Evolutionary conservation across 53 echinoderm and acorn worm species (phyloP).

Genomic region (Temnopleurus reevesii): DNA sequence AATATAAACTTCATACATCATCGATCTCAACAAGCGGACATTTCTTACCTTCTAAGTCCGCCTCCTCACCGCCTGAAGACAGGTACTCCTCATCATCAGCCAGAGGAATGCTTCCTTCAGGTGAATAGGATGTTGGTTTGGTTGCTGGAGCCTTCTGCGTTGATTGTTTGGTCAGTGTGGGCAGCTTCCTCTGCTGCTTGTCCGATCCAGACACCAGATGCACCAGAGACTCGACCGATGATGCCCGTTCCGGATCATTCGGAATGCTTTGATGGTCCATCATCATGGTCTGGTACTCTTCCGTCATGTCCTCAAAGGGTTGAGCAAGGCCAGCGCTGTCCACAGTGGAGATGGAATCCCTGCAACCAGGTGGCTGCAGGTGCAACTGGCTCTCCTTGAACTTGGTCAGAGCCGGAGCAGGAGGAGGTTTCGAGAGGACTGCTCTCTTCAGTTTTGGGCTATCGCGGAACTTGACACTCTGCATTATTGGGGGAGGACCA

Average conservation of each 20-base stretch:
- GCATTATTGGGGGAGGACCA: conserved; percentile 14
- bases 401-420: conserved; percentile 35
- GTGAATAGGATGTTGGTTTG: conserved; percentile 58
- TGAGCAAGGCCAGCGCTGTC: conserved; percentile 76
- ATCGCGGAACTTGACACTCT: conserved; percentile 45
- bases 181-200: conserved; percentile 13
- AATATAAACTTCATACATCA: conserved; percentile 31
- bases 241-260: conserved; percentile 59
- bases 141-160: conserved; percentile 55
- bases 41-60: conserved; percentile 38
- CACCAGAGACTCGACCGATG: conserved; percentile 75
- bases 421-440: conserved; percentile 32
- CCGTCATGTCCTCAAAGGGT: conserved; percentile 87
- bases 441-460: conserved; percentile 24
- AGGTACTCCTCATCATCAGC: conserved; percentile 48
- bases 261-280: conserved; percentile 68
- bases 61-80: conserved; percentile 44
- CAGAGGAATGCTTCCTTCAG: conserved; percentile 59
- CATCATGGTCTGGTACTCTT: conserved; percentile 73
- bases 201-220: conserved; percentile 60
- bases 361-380: conserved; percentile 65
- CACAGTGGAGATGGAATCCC: conserved; percentile 83
- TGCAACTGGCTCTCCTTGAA: conserved; percentile 45
- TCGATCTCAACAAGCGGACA: conserved; percentile 34
- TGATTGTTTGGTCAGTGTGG: conserved; percentile 50